These are phyloP conservation scores for Eptatretus atami DNA, from an alignment of 2,797 vertebrate genomes.

Conservation along the genomic window DNA sequence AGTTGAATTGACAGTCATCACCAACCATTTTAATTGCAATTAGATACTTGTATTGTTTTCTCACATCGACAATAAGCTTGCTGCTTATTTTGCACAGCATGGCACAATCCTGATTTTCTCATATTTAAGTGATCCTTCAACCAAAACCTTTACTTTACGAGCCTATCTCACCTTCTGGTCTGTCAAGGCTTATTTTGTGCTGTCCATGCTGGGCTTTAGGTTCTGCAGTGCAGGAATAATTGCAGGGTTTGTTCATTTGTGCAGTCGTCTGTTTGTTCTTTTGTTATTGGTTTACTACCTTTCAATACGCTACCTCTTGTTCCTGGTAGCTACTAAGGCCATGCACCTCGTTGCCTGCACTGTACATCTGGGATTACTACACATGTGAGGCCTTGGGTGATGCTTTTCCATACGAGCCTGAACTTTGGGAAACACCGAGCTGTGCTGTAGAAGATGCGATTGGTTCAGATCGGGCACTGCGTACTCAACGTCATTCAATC, in stretches of 20 bases:
- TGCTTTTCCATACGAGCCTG: slow-evolving; percentile 72
- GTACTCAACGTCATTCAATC: slow-evolving; percentile 47
- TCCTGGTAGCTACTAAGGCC: slow-evolving; percentile 41
- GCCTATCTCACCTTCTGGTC: no score
- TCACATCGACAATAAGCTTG: no score
- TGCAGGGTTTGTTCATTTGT: background rate
- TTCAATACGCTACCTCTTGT: slow-evolving; percentile 10
- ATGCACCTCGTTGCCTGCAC: slow-evolving; percentile 35
- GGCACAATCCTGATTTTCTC: no score
- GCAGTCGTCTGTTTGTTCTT: background rate
- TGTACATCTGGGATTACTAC: slow-evolving; percentile 76
- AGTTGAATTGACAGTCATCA: no score
- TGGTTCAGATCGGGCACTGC: slow-evolving; percentile 12
- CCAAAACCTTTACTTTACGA: no score
- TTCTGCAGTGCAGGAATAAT: no score
- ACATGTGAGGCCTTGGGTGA: slow-evolving; percentile 56
- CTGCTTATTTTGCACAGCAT: no score
- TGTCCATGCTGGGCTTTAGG: no score
- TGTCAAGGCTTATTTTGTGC: no score
- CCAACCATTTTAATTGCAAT: no score
- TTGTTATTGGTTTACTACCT: background rate
- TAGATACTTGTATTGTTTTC: no score
- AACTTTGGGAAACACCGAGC: slow-evolving; percentile 23
- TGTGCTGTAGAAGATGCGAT: slow-evolving; percentile 24
- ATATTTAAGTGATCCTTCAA: no score